Percentiles rank a stretch among this genome's conserved stretches.
phyloP scores from a whole-genome alignment of 2,888 invertebrate genomes.

The Cephus sareptanus region DNA sequence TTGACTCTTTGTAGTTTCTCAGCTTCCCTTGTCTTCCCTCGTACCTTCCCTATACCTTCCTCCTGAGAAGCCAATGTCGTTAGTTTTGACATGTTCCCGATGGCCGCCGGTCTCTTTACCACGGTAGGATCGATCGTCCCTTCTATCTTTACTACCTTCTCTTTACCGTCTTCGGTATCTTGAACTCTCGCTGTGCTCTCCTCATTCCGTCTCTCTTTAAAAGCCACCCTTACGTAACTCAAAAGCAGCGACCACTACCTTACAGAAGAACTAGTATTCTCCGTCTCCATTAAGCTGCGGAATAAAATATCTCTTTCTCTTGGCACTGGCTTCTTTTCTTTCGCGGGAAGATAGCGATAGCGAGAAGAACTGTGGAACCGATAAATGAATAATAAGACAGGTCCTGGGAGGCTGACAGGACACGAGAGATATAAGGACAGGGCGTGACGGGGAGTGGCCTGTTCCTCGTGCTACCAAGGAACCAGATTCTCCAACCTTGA shows the following conservation, averaged over 20 bases:
- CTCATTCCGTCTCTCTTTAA: not conserved
- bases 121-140: conserved; percentile 6
- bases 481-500: conserved; percentile 36
- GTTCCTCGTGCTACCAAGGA: conserved; percentile 30
- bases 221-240: not conserved
- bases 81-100: conserved; percentile 51
- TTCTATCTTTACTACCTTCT: not conserved
- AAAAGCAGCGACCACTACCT: not conserved
- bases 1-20: conserved; percentile 6
- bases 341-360: not conserved
- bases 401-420: conserved; percentile 31
- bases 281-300: not conserved
- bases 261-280: not conserved
- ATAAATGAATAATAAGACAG: conserved; percentile 39
- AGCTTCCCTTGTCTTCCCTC: conserved; percentile 41
- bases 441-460: conserved; percentile 41
- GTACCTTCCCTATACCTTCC: conserved; percentile 18
- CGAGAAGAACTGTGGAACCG: conserved; percentile 17
- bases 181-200: not conserved
- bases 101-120: conserved; percentile 29
- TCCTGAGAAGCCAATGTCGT: conserved; percentile 53
- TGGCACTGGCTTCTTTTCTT: not conserved
- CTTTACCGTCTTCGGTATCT: not conserved
- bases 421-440: conserved; percentile 32
- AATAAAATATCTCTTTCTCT: not conserved